Percentiles rank a stretch among this genome's conserved stretches.
phyloP scores from a whole-genome alignment of 2,113 vertebrate species.

The Lagopus muta region DNA sequence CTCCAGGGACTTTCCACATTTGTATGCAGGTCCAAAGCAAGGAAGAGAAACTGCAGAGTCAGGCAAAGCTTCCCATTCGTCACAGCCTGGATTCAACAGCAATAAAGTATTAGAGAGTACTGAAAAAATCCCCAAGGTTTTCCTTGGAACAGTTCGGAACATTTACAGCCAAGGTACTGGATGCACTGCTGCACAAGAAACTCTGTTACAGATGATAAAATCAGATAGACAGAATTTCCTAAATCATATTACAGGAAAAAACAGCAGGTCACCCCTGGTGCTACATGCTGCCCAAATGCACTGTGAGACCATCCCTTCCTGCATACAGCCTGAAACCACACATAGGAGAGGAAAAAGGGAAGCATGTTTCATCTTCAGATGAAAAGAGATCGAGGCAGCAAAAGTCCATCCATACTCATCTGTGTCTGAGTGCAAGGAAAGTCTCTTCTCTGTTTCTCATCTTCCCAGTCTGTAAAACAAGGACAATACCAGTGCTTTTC shows the following conservation, averaged over 20 bases:
- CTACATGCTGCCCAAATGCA: neutral
- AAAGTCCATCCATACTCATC: accelerated
- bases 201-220: neutral
- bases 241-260: neutral
- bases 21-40: neutral
- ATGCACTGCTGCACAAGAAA: neutral
- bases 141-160: constrained; percentile 11
- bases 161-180: neutral
- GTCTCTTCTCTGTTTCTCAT: neutral
- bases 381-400: neutral
- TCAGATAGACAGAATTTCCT: neutral
- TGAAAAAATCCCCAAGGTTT: neutral
- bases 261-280: neutral
- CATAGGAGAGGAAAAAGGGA: neutral
- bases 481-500: neutral
- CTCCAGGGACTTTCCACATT: constrained; percentile 40
- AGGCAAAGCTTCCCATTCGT: constrained; percentile 16
- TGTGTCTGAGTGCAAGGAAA: neutral
- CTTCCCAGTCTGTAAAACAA: neutral
- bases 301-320: accelerated
- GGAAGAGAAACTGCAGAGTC: constrained; percentile 38
- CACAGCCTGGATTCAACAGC: neutral
- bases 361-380: neutral
- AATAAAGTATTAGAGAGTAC: neutral
- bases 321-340: neutral